These are phyloP conservation scores for Tympanoctomys barrerae DNA, from an alignment of 2,797 vertebrate species.

Conservation along the genomic window DNA sequence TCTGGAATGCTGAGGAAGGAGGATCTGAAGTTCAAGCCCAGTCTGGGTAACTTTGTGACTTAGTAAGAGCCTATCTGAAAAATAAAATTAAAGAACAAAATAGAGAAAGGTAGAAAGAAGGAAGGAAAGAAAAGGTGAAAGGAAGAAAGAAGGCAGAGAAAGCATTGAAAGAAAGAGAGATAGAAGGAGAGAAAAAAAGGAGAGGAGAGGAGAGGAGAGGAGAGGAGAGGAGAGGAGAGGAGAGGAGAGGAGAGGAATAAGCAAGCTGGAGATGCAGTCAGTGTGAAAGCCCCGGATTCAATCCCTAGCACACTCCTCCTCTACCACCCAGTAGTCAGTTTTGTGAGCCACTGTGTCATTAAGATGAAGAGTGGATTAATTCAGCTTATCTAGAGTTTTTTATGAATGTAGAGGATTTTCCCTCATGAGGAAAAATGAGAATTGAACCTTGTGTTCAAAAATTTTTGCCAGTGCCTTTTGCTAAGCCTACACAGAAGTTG, in stretches of 20 bases:
- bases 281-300: not conserved
- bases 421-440: not conserved
- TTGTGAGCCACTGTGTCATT: not conserved
- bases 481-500: not conserved
- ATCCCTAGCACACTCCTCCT: not conserved
- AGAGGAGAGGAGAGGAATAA: not conserved
- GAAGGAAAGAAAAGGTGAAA: not conserved
- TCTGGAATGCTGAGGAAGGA: not conserved
- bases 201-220: not conserved
- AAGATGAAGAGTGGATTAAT: not conserved
- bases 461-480: not conserved
- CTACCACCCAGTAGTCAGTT: not conserved
- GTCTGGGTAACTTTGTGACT: not conserved
- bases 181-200: not conserved
- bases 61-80: not conserved
- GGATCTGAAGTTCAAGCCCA: not conserved
- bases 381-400: slow-evolving; percentile 15
- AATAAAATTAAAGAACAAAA: not conserved
- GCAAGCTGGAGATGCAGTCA: not conserved
- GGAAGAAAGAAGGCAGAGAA: not conserved
- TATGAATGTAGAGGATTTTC: not conserved
- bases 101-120: not conserved
- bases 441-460: not conserved
- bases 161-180: not conserved
- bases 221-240: too few species aligned